Percentiles rank a stretch among this genome's conserved stretches.
Conservation (phyloP, 2,797 vertebrate genomes). For the Sebastes goodei region DNA sequence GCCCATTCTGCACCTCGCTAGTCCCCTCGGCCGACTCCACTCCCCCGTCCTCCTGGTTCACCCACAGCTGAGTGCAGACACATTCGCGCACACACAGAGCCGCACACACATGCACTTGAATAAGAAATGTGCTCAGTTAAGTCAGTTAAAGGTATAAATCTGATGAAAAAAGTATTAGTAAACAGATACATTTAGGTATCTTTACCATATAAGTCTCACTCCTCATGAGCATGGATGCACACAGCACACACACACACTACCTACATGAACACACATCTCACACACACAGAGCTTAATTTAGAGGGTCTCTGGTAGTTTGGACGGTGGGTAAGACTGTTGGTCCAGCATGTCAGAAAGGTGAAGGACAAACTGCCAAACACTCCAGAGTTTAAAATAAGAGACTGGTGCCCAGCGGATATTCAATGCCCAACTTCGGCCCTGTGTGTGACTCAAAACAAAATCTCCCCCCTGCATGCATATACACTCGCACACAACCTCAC, state of each 20-base stretch:
- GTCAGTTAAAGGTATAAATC: neutral
- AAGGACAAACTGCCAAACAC: conserved; percentile 41
- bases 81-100: conserved; percentile 45
- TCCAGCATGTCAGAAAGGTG: conserved; percentile 40
- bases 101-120: conserved; percentile 35
- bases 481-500: conserved; percentile 25
- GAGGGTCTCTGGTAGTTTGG: conserved; percentile 38
- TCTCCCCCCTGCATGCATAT: conserved; percentile 22
- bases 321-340: conserved; percentile 23
- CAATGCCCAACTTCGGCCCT: conserved; percentile 26
- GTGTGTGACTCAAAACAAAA: conserved; percentile 38
- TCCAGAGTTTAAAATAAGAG: conserved; percentile 38
- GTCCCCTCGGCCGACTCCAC: conserved; percentile 90
- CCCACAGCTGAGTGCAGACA: conserved; percentile 89
- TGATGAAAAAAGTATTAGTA: conserved; percentile 16
- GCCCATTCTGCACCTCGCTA: conserved; percentile 96
- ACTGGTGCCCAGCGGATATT: conserved; percentile 25
- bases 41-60: conserved; percentile 95
- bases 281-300: conserved; percentile 38
- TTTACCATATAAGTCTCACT: neutral
- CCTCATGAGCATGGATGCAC: conserved; percentile 31
- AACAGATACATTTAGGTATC: conserved; percentile 2
- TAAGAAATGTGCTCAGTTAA: conserved; percentile 34
- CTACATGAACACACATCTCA: conserved; percentile 9
- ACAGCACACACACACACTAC: conserved; percentile 1